Base-by-base conservation (phyloP, 2,113 vertebrate species). In the Zonotrichia leucophrys region DNA sequence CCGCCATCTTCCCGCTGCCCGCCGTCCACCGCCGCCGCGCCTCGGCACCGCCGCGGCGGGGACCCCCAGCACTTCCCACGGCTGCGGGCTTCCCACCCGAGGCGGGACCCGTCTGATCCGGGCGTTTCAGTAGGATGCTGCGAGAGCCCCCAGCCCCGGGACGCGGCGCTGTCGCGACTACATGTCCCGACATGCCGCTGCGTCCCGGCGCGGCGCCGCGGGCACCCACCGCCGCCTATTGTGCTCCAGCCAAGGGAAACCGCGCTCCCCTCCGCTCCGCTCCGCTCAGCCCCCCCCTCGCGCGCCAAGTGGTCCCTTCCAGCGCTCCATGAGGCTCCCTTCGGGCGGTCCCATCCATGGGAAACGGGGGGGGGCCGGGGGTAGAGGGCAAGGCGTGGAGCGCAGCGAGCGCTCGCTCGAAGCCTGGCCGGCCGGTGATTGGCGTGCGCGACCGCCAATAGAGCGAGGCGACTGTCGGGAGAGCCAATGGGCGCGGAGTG, bases 1-100 rank as follows among this genome's bases (percentile, higher is more conserved):
- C 85, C 86, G 90, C 92, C 95, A 91, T 92, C 63, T 95, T 94
- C 69, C 81, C 81, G 7, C 68, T 62, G 70, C 42, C 50, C 82
- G 20, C 33, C 10, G 47, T 72, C 82, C 55, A 24, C 69, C 74
- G 9, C 47, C 25, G n/a, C 47, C 31, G 69, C 53, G 18, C 39
- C 73, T 17, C 39, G 35, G 35, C 63, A 14, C 49, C 6, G 21
- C n/a, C 47, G 35, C 39, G 31, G 28, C 53, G 10, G 8, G 6
- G 30, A 35, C 31, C 53, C 28, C 12, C 7, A 35, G 27, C 75
- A 3, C 41, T 30, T 22, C 25, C 39, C 68, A 18, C 2, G n/a
- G 60, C 66, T 66, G 25, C 18, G 4, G n/a, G 25, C 35, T 68
- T n/a, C 58, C 62, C 77, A 22, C 19, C 7, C 39, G 13, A 19